These are phyloP conservation scores for Catocala nupta DNA, from an alignment of 2,888 invertebrate species.

Conservation along the genomic window DNA sequence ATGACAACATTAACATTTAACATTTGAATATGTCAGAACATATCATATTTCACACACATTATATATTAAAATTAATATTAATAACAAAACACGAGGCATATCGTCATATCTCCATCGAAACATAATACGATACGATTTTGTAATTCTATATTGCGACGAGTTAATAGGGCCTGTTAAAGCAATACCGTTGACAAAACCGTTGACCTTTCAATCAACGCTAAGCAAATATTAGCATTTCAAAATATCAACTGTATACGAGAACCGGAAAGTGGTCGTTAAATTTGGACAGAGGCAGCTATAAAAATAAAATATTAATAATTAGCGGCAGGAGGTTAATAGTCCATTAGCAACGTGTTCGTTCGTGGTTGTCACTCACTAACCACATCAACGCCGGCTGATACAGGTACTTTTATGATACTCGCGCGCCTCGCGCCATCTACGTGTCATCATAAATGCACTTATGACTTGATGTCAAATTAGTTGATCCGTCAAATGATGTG, in stretches of 20 bases:
- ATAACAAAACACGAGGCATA: constrained; percentile 48
- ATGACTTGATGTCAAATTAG: constrained; percentile 41
- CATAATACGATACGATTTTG: constrained; percentile 61
- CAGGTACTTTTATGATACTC: constrained; percentile 7
- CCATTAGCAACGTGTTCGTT: constrained; percentile 72
- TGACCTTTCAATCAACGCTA: constrained; percentile 77
- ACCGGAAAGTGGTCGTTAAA: constrained; percentile 81
- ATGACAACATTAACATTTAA: constrained; percentile 53
- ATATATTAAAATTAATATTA: constrained; percentile 56
- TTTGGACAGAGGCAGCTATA: constrained; percentile 71
- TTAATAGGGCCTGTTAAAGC: constrained; percentile 64
- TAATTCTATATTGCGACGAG: constrained; percentile 63
- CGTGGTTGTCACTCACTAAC: constrained; percentile 44
- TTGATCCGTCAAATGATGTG: constrained; percentile 7
- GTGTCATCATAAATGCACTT: constrained; percentile 37
- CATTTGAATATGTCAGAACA: constrained; percentile 50
- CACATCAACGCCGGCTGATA: constrained; percentile 25
- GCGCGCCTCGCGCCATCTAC: constrained; percentile 16
- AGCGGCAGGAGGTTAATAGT: constrained; percentile 76
- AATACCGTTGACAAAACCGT: constrained; percentile 63
- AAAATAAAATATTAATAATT: constrained; percentile 85
- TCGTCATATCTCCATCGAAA: constrained; percentile 58
- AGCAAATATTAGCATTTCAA: constrained; percentile 75
- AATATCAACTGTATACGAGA: constrained; percentile 70
- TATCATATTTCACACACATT: constrained; percentile 62